phyloP scores from a whole-genome alignment of 2,888 invertebrate genomes.

The Halictus quadricinctus region DNA sequence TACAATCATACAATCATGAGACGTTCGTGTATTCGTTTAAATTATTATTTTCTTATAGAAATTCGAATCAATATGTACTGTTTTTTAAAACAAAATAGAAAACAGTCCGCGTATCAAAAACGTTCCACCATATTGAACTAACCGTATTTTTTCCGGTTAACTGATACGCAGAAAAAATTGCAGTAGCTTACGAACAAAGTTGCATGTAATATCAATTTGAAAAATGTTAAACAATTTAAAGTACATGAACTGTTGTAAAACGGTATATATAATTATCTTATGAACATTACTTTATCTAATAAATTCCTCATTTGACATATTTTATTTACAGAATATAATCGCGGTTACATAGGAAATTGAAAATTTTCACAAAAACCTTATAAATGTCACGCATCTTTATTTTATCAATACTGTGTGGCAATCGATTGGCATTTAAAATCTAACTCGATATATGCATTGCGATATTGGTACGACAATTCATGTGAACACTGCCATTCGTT shows the following conservation, averaged over 20 bases:
- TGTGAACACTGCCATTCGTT: slow-evolving; percentile 1
- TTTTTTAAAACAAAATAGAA: slow-evolving; percentile 42
- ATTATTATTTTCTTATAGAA: not conserved
- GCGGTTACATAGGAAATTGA: not conserved
- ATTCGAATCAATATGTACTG: slow-evolving; percentile 19
- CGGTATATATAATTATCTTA: not conserved
- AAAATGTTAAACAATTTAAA: not conserved
- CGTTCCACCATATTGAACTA: slow-evolving; percentile 51
- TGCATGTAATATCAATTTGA: not conserved
- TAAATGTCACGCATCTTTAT: not conserved
- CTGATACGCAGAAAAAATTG: slow-evolving; percentile 17
- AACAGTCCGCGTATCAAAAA: slow-evolving; percentile 38
- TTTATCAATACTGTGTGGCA: not conserved
- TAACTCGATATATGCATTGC: slow-evolving; percentile 16
- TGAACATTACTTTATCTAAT: not conserved
- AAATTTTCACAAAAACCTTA: not conserved
- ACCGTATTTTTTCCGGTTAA: slow-evolving; percentile 19
- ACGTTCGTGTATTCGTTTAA: not conserved
- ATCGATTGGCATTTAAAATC: not conserved
- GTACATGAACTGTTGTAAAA: not conserved
- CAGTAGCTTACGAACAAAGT: slow-evolving; percentile 3
- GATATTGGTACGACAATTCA: slow-evolving; percentile 7
- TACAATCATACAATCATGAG: not conserved
- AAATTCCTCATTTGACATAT: not conserved
- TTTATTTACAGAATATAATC: not conserved